Conservation (phyloP, 2,888 invertebrate genomes). For the Zelleria hepariella region DNA sequence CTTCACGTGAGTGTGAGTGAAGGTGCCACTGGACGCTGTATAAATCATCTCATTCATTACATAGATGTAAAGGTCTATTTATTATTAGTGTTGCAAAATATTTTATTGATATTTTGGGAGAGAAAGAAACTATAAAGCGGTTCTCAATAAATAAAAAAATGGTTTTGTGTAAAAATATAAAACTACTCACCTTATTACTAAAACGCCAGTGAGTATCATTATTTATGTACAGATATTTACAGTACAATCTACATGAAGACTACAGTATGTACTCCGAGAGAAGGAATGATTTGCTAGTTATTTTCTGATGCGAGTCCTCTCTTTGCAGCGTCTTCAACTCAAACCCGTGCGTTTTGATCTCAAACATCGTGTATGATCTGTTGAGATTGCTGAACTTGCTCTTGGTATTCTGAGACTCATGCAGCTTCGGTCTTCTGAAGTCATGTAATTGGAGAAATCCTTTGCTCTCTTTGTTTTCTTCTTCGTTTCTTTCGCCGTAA, state of each 20-base stretch:
- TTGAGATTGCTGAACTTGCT: constrained; percentile 34
- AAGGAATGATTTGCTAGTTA: constrained; percentile 30
- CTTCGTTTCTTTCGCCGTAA: not conserved
- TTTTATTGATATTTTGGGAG: too few species aligned
- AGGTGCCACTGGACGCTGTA: too few species aligned
- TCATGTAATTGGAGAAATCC: constrained; percentile 39
- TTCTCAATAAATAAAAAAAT: too few species aligned
- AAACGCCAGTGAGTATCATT: not conserved
- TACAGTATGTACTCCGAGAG: constrained; percentile 53
- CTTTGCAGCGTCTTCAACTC: constrained; percentile 24
- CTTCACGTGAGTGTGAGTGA: too few species aligned
- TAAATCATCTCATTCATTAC: too few species aligned
- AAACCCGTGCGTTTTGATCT: constrained; percentile 39
- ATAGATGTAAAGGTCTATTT: too few species aligned
- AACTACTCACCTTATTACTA: constrained; percentile 13
- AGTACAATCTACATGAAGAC: constrained; percentile 21
- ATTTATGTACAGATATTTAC: constrained; percentile 1
- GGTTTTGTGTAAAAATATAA: not conserved
- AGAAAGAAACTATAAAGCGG: too few species aligned
- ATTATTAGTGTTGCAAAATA: too few species aligned
- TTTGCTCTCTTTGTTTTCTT: not conserved
- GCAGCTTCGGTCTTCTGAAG: constrained; percentile 40
- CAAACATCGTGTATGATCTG: constrained; percentile 38
- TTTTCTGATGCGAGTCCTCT: constrained; percentile 24
- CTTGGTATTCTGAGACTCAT: constrained; percentile 24